Conservation (phyloP, 1,140 invertebrate genomes). For the Rhynchophorus ferrugineus region DNA sequence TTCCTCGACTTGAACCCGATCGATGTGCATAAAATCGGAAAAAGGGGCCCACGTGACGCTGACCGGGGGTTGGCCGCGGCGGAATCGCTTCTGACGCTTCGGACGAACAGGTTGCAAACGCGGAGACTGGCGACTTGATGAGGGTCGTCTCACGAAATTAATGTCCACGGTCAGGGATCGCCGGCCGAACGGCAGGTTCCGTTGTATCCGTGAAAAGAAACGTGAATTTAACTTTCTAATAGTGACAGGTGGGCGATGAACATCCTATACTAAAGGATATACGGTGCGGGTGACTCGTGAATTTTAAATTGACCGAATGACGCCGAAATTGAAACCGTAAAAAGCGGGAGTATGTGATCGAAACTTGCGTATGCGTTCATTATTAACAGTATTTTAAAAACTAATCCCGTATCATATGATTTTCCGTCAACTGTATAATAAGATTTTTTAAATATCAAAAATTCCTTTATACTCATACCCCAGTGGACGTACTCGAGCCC, state of each 20-base stretch:
- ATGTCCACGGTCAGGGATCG: conserved; percentile 16
- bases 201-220: conserved; percentile 6
- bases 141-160: conserved; percentile 13
- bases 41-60: conserved; percentile 10
- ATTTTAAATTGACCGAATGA: neutral
- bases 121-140: conserved; percentile 15
- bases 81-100: neutral
- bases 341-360: too few relatives aligned
- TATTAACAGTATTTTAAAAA: too few relatives aligned
- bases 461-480: too few relatives aligned
- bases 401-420: too few relatives aligned
- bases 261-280: neutral
- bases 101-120: conserved; percentile 18
- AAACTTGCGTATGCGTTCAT: too few relatives aligned
- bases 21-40: conserved; percentile 14
- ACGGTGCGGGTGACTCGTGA: neutral
- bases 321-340: neutral
- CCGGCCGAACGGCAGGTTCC: neutral
- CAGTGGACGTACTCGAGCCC: too few relatives aligned
- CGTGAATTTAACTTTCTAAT: conserved; percentile 18
- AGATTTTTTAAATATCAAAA: too few relatives aligned
- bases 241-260: conserved; percentile 10
- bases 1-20: neutral
- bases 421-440: too few relatives aligned
- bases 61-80: conserved; percentile 15